These are phyloP conservation scores for Trogon surrucura DNA, from an alignment of 2,113 vertebrate species.

Conservation along the genomic window DNA sequence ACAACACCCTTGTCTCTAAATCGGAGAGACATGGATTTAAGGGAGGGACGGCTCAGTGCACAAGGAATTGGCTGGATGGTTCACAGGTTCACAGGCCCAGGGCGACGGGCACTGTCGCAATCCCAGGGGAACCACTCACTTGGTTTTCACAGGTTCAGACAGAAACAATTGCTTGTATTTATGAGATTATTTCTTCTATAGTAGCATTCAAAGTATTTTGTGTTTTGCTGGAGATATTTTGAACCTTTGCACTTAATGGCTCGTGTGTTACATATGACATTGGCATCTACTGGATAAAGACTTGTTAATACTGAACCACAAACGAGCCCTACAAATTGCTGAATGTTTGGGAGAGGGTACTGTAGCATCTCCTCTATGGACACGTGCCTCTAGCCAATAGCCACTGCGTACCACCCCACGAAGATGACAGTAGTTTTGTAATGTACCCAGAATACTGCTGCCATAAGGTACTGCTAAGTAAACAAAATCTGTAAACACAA, in stretches of 20 bases:
- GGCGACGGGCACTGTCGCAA: neutral
- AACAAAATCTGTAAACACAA: neutral
- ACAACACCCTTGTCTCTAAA: neutral
- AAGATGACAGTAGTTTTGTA: neutral
- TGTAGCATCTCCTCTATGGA: neutral
- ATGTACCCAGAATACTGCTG: neutral
- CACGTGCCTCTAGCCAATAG: neutral
- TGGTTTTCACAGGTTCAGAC: neutral
- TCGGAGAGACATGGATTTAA: neutral
- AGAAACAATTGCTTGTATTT: neutral
- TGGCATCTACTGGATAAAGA: neutral
- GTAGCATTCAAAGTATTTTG: neutral
- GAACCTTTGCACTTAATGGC: conserved; percentile 1
- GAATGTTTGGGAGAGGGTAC: neutral
- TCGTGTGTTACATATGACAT: neutral
- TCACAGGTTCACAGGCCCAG: too few species aligned
- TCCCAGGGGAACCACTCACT: neutral
- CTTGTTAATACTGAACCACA: neutral
- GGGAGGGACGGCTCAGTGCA: neutral
- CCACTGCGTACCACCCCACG: neutral
- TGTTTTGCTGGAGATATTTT: conserved; percentile 5
- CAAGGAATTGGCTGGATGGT: neutral
- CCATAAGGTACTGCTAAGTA: neutral
- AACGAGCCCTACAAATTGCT: neutral
- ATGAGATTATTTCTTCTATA: neutral